Percentiles rank a stretch among this genome's conserved stretches.
Conservation (phyloP, 2,888 invertebrate species). For the Synergus laeviventris region DNA sequence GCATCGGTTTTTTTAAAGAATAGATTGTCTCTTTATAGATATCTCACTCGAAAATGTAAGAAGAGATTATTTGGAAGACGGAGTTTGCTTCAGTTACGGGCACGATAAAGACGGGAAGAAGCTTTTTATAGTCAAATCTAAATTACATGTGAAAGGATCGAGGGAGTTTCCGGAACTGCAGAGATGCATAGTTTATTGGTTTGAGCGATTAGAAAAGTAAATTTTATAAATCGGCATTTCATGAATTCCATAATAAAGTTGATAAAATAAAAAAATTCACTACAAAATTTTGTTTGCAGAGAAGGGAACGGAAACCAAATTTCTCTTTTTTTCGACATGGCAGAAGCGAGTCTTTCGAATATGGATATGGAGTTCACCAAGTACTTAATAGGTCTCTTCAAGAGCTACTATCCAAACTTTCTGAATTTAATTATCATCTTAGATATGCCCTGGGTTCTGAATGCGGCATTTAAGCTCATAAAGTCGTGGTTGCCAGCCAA, state of each 20-base stretch:
- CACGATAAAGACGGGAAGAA: conserved; percentile 88
- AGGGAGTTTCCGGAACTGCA: conserved; percentile 87
- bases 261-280: background rate
- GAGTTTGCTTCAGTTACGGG: conserved; percentile 86
- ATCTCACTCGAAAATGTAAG: conserved; percentile 84
- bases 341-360: conserved; percentile 89
- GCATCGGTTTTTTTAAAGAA: too few relatives aligned
- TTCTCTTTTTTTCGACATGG: conserved; percentile 94
- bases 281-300: conserved; percentile 71
- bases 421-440: conserved; percentile 92
- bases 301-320: conserved; percentile 86
- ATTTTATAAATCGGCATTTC: conserved; percentile 47
- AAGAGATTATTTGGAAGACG: conserved; percentile 85
- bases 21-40: conserved; percentile 76
- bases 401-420: conserved; percentile 91
- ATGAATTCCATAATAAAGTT: background rate
- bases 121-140: conserved; percentile 88
- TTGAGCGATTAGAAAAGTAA: conserved; percentile 86
- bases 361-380: conserved; percentile 95
- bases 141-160: conserved; percentile 87
- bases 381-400: conserved; percentile 91
- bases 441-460: conserved; percentile 96
- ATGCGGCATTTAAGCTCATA: conserved; percentile 93
- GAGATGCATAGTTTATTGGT: conserved; percentile 90
- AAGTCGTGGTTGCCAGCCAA: conserved; percentile 91